A percentile compares a stretch with the other conserved stretches of the same genome.
Evolutionary conservation across 2,888 invertebrate genomes (phyloP).

Genomic region (Sarcophaga variegata): DNA sequence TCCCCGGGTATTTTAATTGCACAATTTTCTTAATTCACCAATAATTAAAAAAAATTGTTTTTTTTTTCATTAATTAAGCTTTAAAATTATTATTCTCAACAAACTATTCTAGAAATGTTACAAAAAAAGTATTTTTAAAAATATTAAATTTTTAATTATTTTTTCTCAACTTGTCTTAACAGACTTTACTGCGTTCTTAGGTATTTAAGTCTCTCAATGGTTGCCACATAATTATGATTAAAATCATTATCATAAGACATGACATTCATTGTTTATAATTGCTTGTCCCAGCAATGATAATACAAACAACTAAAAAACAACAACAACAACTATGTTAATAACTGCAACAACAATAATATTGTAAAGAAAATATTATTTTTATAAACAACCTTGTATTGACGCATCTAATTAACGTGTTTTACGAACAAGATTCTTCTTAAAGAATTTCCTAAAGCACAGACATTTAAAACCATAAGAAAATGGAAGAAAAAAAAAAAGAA

Average conservation of each 20-base stretch:
- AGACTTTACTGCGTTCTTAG: not conserved
- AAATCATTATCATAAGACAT: conserved; percentile 41
- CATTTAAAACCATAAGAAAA: not conserved
- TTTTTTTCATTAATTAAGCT: too few relatives aligned
- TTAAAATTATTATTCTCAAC: too few relatives aligned
- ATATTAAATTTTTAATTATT: too few relatives aligned
- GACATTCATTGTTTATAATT: conserved; percentile 59
- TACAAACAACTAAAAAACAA: not conserved
- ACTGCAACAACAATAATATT: conserved; percentile 6
- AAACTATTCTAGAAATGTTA: too few relatives aligned
- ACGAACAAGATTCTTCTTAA: conserved; percentile 40
- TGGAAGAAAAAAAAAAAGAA: not conserved
- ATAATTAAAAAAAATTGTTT: too few relatives aligned
- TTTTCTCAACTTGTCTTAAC: too few relatives aligned
- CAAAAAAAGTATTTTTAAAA: too few relatives aligned
- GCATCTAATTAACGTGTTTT: conserved; percentile 51
- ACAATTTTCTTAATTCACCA: too few relatives aligned
- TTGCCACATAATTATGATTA: conserved; percentile 57
- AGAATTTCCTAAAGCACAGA: conserved; percentile 14
- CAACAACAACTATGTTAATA: conserved; percentile 12
- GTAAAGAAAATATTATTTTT: conserved; percentile 8
- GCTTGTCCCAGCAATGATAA: conserved; percentile 20
- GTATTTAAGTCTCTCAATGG: conserved; percentile 4
- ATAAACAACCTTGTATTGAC: conserved; percentile 57
- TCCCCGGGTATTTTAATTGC: too few relatives aligned